These are phyloP conservation scores for Python bivittatus DNA, from an alignment of 2,113 vertebrate genomes.

Conservation along the genomic window DNA sequence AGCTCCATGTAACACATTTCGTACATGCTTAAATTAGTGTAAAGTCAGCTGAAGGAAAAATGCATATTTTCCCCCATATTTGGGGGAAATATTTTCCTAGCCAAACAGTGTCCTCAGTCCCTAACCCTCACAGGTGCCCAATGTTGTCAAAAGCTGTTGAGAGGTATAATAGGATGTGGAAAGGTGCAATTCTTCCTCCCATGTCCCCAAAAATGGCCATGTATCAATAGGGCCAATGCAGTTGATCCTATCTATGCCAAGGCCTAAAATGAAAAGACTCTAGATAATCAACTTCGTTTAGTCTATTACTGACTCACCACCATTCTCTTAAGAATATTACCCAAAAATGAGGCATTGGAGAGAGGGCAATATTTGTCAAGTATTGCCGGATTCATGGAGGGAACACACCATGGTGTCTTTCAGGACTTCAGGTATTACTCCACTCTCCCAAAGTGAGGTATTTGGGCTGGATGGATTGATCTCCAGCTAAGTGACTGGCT, in stretches of 20 bases:
- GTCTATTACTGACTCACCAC: not conserved
- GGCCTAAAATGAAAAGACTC: not conserved
- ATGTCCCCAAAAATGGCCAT: not conserved
- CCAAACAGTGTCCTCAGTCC: not conserved
- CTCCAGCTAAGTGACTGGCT: too few species aligned
- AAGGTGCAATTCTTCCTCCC: not conserved
- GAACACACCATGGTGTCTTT: too few species aligned
- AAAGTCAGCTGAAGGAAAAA: slow-evolving; percentile 18
- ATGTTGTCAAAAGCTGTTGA: not conserved
- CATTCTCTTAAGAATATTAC: not conserved
- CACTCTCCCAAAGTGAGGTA: too few species aligned
- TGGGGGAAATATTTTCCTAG: not conserved
- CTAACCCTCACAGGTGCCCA: not conserved
- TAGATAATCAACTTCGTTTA: not conserved
- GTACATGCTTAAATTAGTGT: not conserved
- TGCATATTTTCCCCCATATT: not conserved
- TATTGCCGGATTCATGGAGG: too few species aligned
- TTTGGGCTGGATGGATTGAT: too few species aligned
- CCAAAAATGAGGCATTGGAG: not conserved
- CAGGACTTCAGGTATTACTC: too few species aligned
- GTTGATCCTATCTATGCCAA: not conserved
- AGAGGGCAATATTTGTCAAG: not conserved
- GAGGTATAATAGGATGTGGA: not conserved
- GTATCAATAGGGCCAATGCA: too few species aligned
- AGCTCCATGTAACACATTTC: slow-evolving; percentile 13